A percentile compares a stretch with the other conserved stretches of the same genome.
Conservation (phyloP, 2,113 vertebrate genomes). For the Panurus biarmicus region DNA sequence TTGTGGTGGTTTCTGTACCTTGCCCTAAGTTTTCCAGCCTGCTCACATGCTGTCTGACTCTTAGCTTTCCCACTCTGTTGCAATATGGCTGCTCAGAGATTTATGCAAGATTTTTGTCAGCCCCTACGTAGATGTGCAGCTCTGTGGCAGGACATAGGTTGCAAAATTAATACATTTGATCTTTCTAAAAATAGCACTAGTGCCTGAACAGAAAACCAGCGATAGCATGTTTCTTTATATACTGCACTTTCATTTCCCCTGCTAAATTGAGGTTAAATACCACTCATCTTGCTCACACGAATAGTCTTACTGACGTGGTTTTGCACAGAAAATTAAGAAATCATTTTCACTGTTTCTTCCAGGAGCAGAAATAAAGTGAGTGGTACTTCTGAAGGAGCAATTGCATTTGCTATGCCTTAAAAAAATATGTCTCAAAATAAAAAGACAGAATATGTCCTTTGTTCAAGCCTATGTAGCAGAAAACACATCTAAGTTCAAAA, state of each 20-base stretch:
- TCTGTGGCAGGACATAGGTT: slow-evolving; percentile 42
- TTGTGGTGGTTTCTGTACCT: slow-evolving; percentile 69
- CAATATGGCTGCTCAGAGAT: slow-evolving; percentile 26
- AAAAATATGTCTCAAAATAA: neutral
- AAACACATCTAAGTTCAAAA: neutral
- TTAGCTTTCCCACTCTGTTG: slow-evolving; percentile 52
- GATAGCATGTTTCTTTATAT: neutral
- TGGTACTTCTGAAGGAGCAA: neutral
- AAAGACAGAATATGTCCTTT: neutral
- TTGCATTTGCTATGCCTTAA: neutral
- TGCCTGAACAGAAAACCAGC: slow-evolving; percentile 3
- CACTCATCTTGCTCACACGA: neutral
- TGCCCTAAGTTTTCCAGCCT: slow-evolving; percentile 60
- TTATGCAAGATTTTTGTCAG: slow-evolving; percentile 35
- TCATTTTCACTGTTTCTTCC: slow-evolving; percentile 12
- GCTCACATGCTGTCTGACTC: slow-evolving; percentile 57
- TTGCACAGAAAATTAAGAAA: slow-evolving; percentile 4
- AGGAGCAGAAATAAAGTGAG: neutral
- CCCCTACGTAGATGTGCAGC: slow-evolving; percentile 55
- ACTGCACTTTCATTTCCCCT: slow-evolving; percentile 47
- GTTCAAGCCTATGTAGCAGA: neutral
- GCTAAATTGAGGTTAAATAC: neutral
- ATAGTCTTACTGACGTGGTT: neutral
- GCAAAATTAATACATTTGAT: slow-evolving; percentile 38
- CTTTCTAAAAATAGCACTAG: slow-evolving; percentile 23